phyloP scores from a whole-genome alignment of 2,113 vertebrate genomes.

The Anhinga anhinga region DNA sequence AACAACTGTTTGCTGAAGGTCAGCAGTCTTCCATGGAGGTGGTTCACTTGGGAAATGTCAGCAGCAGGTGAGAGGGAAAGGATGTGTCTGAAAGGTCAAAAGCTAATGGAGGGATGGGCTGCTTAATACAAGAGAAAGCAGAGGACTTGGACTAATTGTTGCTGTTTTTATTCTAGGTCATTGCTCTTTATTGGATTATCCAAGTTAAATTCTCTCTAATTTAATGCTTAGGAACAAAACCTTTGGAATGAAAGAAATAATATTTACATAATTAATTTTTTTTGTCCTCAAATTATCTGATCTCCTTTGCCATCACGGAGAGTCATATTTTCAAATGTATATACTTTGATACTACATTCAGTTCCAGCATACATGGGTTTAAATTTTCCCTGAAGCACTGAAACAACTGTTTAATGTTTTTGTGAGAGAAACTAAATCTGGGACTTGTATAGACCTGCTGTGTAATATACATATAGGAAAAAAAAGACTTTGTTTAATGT shows the following conservation, averaged over 20 bases:
- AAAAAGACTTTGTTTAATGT: neutral
- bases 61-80: neutral
- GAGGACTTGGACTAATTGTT: neutral
- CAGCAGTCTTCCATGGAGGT: neutral
- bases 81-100: conserved; percentile 10
- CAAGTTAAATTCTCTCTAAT: conserved; percentile 9
- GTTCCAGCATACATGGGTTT: neutral
- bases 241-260: neutral
- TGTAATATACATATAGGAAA: neutral
- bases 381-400: neutral
- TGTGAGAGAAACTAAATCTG: neutral
- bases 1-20: neutral
- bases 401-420: neutral
- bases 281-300: neutral
- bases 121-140: neutral
- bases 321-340: neutral
- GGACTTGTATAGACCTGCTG: neutral
- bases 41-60: conserved; percentile 2
- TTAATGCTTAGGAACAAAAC: conserved; percentile 31
- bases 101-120: neutral
- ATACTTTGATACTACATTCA: neutral
- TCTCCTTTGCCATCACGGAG: neutral
- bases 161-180: conserved; percentile 9
- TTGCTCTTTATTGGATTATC: conserved; percentile 29
- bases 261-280: neutral